Evolutionary conservation across 2,888 invertebrate species (phyloP).

Genomic region (Caradrina clavipalpis): DNA sequence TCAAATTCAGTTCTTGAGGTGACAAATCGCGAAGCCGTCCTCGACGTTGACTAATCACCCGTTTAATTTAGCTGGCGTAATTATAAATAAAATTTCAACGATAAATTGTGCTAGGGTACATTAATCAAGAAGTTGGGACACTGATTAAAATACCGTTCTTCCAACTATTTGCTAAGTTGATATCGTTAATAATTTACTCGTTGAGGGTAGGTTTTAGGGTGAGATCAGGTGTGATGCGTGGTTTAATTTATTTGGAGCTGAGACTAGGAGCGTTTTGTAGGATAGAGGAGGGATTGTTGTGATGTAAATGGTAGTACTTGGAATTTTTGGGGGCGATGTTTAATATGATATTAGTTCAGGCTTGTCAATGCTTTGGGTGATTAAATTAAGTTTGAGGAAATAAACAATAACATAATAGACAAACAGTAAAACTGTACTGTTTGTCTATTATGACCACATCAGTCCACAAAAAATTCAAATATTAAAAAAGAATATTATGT

Average conservation of each 20-base stretch:
- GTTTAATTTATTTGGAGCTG: constrained; percentile 67
- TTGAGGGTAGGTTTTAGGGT: constrained; percentile 76
- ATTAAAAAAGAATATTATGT: background rate
- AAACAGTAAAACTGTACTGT: background rate
- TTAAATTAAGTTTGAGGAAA: background rate
- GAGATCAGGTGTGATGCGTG: constrained; percentile 82
- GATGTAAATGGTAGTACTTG: constrained; percentile 20
- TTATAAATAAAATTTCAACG: constrained; percentile 91
- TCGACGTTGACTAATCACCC: constrained; percentile 89
- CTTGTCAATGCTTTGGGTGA: background rate
- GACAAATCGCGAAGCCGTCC: constrained; percentile 89
- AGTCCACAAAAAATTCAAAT: no score
- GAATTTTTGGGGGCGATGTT: background rate
- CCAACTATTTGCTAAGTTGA: constrained; percentile 89
- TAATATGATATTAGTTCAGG: background rate
- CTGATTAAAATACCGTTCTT: constrained; percentile 91
- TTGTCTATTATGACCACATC: background rate
- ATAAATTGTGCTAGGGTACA: constrained; percentile 88
- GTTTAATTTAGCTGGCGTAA: constrained; percentile 89
- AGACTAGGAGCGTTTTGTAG: constrained; percentile 44
- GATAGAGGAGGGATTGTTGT: constrained; percentile 46
- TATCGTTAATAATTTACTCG: constrained; percentile 90
- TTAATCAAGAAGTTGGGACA: constrained; percentile 92
- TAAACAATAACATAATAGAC: background rate
- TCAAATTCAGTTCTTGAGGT: constrained; percentile 87